Evolutionary conservation across 1,140 invertebrate species (phyloP).

Genomic region (Melanaphis sacchari): DNA sequence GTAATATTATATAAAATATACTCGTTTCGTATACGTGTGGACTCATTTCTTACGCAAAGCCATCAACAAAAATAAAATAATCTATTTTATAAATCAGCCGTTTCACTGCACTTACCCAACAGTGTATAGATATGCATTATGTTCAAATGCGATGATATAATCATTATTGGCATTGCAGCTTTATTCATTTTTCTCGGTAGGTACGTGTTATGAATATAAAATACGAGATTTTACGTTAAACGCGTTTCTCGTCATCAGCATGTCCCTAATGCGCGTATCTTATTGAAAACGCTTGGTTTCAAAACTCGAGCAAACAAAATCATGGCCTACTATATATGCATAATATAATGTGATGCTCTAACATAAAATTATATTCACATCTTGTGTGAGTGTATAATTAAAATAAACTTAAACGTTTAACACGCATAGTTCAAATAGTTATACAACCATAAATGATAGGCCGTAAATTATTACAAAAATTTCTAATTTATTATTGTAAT

Average conservation of each 20-base stretch:
- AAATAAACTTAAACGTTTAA: neutral
- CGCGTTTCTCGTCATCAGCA: neutral
- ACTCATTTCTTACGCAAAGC: neutral
- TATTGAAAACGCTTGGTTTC: neutral
- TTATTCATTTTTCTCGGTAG: slow-evolving; percentile 6
- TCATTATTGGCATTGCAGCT: neutral
- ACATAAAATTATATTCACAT: neutral
- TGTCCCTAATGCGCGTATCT: neutral
- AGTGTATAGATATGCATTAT: neutral
- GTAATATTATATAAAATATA: neutral
- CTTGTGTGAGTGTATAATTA: neutral
- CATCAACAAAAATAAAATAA: neutral
- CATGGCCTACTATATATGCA: neutral
- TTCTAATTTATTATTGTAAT: too few species aligned
- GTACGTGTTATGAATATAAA: slow-evolving; percentile 14
- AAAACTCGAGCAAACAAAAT: neutral
- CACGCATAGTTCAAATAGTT: neutral
- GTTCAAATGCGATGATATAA: neutral
- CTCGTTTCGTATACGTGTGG: neutral
- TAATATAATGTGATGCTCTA: neutral
- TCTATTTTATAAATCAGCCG: neutral
- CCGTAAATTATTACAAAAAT: too few species aligned
- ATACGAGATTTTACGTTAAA: slow-evolving; percentile 9
- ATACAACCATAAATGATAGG: neutral
- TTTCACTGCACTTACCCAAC: neutral